Evolutionary conservation across 1,140 invertebrate species (phyloP), one percentile per base, ranked within the genome.

Genomic region (Zaprionus davidi): DNA sequence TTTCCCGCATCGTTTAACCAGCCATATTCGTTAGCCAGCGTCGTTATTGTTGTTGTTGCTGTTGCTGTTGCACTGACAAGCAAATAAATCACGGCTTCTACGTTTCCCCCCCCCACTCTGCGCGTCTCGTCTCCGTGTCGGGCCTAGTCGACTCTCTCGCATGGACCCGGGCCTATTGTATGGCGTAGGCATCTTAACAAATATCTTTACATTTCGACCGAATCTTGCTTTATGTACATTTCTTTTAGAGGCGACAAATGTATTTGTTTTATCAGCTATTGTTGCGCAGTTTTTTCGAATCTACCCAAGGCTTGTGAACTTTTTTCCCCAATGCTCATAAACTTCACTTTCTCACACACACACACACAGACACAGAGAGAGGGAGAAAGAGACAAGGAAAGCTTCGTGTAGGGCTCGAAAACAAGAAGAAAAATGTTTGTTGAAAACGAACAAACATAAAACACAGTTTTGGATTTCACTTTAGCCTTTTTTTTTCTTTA

Each of bases 191-290:
- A 78, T 71, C 77, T 76, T 66, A 62, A 67, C 69, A 79, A 79
- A 75, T 81, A 87, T 87, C 82, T 86, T 86, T 76, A 79, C 82
- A 82, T 81, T 81, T 77, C 81, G 82, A 71, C 67, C 71, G 57
- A 78, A 84, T 76, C 74, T 76, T 72, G 53, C 63, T 73, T 76
- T 76, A 73, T 76, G 74, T 72, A 76, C 74, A 76, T 76, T 76
- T 76, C 70, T 72, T 76, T 67, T 60, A 76, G 70, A 85, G 83
- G 83, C 84, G 83, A 87, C 83, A 87, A 87, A 87, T 87, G 83
- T 87, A 87, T 87, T 87, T 87, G 85, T 87, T 88, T 87, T 88
- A 87, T 87, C 83, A 83, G 84, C 83, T 87, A 88, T 87, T 87
- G 82, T 84, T 84, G 83, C 82, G 72, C 87, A 76, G 80, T 75